Conservation (phyloP, 2,797 vertebrate genomes). For the Tangara arthus region DNA sequence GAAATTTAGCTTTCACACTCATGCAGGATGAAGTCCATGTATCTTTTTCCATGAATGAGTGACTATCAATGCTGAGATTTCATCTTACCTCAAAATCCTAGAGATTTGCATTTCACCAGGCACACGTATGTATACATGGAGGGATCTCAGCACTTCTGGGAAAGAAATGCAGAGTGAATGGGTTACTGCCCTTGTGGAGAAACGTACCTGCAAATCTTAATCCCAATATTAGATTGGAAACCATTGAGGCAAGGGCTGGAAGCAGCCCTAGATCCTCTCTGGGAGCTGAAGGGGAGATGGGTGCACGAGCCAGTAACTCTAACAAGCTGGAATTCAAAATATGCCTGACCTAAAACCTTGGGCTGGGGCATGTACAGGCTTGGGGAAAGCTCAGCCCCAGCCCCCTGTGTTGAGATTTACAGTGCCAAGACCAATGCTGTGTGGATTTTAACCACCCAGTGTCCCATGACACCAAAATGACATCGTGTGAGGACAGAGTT, state of each 20-base stretch:
- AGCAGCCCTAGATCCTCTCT: neutral
- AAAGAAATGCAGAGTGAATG: neutral
- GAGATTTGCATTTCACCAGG: neutral
- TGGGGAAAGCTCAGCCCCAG: neutral
- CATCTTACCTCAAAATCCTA: neutral
- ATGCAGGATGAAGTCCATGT: neutral
- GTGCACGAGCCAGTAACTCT: neutral
- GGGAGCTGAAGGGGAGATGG: neutral
- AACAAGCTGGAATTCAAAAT: constrained; percentile 37
- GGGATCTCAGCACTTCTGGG: neutral
- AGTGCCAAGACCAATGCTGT: rapidly evolving
- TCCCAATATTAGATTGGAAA: neutral
- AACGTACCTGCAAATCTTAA: neutral
- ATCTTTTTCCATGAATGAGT: neutral
- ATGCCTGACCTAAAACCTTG: neutral
- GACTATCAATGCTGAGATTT: neutral
- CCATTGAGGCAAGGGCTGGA: neutral
- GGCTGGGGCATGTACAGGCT: neutral
- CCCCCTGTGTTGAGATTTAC: neutral
- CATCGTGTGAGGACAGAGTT: rapidly evolving
- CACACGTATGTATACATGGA: rapidly evolving
- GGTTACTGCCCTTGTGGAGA: neutral
- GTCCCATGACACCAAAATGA: neutral
- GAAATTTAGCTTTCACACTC: neutral
- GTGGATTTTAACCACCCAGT: too few species aligned